These are phyloP conservation scores for Lottia scabra DNA, from an alignment of 2,888 invertebrate species.

Conservation along the genomic window DNA sequence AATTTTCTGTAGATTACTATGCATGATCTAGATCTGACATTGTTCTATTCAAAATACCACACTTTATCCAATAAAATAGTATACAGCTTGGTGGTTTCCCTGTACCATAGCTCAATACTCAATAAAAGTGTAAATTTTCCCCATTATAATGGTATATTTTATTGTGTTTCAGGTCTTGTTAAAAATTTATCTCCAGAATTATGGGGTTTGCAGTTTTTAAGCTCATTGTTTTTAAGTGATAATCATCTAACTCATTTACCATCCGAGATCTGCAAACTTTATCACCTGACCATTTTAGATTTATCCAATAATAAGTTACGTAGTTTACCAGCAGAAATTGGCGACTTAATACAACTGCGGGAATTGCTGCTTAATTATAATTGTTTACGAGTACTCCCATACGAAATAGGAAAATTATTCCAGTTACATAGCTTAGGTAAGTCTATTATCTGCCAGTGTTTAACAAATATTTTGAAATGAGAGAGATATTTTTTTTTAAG, in stretches of 20 bases:
- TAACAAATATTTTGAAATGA: too few relatives aligned
- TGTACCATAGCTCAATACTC: too few relatives aligned
- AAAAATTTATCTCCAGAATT: conserved; percentile 92
- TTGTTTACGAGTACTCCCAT: conserved; percentile 91
- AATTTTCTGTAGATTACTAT: too few relatives aligned
- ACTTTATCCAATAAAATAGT: too few relatives aligned
- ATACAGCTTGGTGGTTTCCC: too few relatives aligned
- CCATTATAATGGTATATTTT: too few relatives aligned
- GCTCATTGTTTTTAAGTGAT: conserved; percentile 94
- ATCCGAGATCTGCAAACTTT: conserved; percentile 87
- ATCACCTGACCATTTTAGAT: conserved; percentile 88
- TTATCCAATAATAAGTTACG: conserved; percentile 94
- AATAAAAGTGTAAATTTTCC: too few relatives aligned
- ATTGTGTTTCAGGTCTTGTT: conserved; percentile 83
- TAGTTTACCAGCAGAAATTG: conserved; percentile 93
- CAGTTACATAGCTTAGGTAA: conserved; percentile 91
- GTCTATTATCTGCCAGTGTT: conserved; percentile 11
- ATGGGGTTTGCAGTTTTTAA: conserved; percentile 92
- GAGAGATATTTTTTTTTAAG: too few relatives aligned
- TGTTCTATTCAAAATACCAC: too few relatives aligned
- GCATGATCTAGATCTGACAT: too few relatives aligned
- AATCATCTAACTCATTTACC: conserved; percentile 93
- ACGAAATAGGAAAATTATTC: conserved; percentile 97
- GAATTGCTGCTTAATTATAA: conserved; percentile 96
- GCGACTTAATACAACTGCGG: conserved; percentile 94